Conservation (phyloP, 1,140 invertebrate species). For the Cheumatopsyche charites region DNA sequence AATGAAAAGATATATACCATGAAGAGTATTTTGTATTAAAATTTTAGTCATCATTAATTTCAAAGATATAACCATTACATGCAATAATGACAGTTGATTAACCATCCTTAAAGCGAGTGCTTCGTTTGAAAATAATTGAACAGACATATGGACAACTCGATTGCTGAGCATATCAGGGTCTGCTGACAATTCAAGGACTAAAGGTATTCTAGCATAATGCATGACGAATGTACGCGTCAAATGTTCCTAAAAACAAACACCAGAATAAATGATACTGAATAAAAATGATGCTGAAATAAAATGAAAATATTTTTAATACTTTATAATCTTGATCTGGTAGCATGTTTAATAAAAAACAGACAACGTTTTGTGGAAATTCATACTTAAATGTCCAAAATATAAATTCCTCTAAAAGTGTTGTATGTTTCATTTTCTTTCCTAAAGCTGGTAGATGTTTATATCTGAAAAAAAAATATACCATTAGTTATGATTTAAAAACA, state of each 20-base stretch:
- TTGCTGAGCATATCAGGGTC: constrained; percentile 93
- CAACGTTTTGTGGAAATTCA: constrained; percentile 96
- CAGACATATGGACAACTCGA: constrained; percentile 95
- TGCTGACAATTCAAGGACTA: constrained; percentile 82
- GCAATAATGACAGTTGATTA: constrained; percentile 84
- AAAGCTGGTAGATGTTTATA: constrained; percentile 80
- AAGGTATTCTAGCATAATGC: constrained; percentile 93
- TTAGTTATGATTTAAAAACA: constrained; percentile 28
- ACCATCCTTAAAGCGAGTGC: constrained; percentile 88
- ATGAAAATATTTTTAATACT: constrained; percentile 58
- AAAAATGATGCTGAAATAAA: too few relatives aligned
- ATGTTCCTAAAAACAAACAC: constrained; percentile 70
- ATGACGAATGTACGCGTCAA: constrained; percentile 93
- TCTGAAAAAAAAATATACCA: constrained; percentile 55
- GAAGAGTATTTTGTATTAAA: constrained; percentile 83
- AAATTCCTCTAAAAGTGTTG: constrained; percentile 91
- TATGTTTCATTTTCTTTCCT: constrained; percentile 79
- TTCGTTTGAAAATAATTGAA: constrained; percentile 95
- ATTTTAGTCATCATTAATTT: constrained; percentile 94
- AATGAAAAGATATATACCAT: constrained; percentile 65
- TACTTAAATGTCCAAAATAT: constrained; percentile 98
- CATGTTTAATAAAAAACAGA: constrained; percentile 95
- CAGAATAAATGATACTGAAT: too few relatives aligned
- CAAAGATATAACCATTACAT: constrained; percentile 93
- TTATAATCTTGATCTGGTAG: constrained; percentile 95